Evolutionary conservation across 2,113 vertebrate species (phyloP).

Genomic region (Apodemus speciosus): DNA sequence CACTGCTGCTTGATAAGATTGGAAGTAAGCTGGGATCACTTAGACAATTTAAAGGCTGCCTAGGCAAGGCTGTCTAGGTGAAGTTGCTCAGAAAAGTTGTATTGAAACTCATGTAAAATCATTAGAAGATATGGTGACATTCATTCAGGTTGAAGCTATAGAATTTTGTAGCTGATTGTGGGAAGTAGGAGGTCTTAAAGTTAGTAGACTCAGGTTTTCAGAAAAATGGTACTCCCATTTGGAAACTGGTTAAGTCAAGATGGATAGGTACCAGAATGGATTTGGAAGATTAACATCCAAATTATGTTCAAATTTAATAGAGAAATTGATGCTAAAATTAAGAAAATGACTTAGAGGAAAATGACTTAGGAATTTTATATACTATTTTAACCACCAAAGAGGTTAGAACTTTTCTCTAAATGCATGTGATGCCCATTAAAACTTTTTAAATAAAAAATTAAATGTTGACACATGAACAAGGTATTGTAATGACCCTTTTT

Average conservation of each 20-base stretch:
- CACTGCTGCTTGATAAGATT: not conserved
- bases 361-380: not conserved
- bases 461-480: not conserved
- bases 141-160: not conserved
- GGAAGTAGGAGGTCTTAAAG: not conserved
- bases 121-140: not conserved
- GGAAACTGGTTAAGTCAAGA: not conserved
- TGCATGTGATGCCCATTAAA: not conserved
- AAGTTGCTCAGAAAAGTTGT: not conserved
- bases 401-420: constrained; percentile 6
- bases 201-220: not conserved
- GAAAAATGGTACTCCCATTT: not conserved
- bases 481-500: too few relatives aligned
- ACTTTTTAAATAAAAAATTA: not conserved
- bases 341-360: not conserved
- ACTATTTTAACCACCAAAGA: not conserved
- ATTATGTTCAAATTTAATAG: not conserved
- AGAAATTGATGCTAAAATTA: not conserved
- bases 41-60: not conserved
- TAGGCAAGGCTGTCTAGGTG: not conserved
- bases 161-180: not conserved
- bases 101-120: not conserved
- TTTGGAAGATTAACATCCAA: not conserved
- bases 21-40: not conserved
- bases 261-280: not conserved